phyloP scores from a whole-genome alignment of 2,888 invertebrate genomes.

The Hipparchia semele region DNA sequence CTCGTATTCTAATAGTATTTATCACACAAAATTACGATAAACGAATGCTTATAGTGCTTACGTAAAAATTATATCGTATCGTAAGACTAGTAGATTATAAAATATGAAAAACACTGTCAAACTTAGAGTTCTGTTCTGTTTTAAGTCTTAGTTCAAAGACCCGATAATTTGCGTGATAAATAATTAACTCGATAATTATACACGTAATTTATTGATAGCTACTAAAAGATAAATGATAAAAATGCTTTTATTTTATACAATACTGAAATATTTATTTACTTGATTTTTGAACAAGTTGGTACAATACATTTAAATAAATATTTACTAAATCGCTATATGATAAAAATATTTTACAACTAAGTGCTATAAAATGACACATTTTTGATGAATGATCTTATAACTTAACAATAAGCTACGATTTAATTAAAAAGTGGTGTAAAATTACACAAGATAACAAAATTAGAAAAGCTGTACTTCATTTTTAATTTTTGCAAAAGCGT shows the following conservation, averaged over 20 bases:
- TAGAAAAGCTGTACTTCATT: no score
- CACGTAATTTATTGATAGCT: not conserved
- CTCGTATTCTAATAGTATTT: slow-evolving; percentile 46
- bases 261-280: not conserved
- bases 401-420: no score
- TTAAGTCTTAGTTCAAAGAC: not conserved
- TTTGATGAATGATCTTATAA: no score
- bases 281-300: not conserved
- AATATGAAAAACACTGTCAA: not conserved
- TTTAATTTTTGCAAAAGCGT: no score
- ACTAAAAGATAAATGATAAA: not conserved
- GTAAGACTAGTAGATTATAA: not conserved
- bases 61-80: not conserved
- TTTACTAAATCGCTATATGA: not conserved
- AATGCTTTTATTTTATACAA: not conserved
- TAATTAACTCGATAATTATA: not conserved
- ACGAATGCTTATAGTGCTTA: not conserved
- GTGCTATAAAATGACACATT: no score
- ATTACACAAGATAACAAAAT: no score
- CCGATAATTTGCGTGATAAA: not conserved
- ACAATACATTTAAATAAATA: not conserved
- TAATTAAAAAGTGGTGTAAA: no score
- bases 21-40: slow-evolving; percentile 23
- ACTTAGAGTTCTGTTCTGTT: not conserved
- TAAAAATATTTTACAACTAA: no score